phyloP scores from a whole-genome alignment of 2,888 invertebrate genomes.

The Pristionchus fissidentatus region DNA sequence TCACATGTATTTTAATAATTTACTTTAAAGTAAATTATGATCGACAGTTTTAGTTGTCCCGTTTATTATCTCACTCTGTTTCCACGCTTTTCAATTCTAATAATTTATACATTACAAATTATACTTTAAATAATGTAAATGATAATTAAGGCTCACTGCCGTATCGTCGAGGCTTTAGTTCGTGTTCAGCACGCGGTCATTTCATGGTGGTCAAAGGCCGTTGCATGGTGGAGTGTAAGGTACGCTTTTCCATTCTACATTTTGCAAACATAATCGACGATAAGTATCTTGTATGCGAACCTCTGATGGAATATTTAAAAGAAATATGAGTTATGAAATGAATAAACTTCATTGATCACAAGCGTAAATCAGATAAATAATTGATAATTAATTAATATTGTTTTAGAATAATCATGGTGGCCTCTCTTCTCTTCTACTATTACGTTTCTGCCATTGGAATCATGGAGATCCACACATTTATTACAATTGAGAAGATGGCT shows the following conservation, averaged over 20 bases:
- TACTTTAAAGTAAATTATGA: not conserved
- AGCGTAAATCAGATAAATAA: not conserved
- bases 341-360: too few relatives aligned
- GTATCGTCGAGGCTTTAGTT: slow-evolving; percentile 60
- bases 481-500: slow-evolving; percentile 72
- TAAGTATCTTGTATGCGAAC: not conserved
- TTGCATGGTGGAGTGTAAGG: slow-evolving; percentile 60
- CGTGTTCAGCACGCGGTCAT: slow-evolving; percentile 50
- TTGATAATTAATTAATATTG: not conserved
- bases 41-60: not conserved
- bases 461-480: slow-evolving; percentile 63
- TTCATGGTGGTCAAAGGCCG: slow-evolving; percentile 57
- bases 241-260: not conserved
- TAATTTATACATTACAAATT: not conserved
- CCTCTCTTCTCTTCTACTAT: slow-evolving; percentile 65
- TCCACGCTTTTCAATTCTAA: not conserved
- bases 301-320: not conserved
- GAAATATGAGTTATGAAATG: not conserved
- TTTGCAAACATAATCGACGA: too few relatives aligned
- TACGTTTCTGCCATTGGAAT: slow-evolving; percentile 66
- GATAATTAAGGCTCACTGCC: slow-evolving; percentile 49
- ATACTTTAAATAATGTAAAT: not conserved
- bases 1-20: not conserved
- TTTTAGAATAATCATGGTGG: slow-evolving; percentile 56
- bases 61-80: too few relatives aligned